Percentiles rank a stretch among this genome's conserved stretches.
These are phyloP conservation scores for Lithophane leautieri DNA, from an alignment of 2,888 invertebrate genomes.

Conservation along the genomic window DNA sequence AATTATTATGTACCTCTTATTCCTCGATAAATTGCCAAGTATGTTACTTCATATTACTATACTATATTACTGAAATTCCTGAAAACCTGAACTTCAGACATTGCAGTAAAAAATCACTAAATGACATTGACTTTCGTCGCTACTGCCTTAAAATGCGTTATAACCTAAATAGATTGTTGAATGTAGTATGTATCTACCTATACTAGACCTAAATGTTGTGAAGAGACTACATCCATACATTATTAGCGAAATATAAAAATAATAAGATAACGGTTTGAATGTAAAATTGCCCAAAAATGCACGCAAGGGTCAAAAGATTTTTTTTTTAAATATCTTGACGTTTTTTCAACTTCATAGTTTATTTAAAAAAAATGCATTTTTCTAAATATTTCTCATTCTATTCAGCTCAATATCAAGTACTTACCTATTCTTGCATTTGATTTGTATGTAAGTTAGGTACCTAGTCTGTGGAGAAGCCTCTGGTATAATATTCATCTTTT, in stretches of 20 bases:
- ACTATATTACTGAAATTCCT: not conserved
- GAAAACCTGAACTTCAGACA: not conserved
- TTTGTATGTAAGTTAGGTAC: too few species aligned
- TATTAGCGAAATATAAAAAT: constrained; percentile 7
- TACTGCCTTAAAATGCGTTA: constrained; percentile 62
- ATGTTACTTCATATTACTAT: not conserved
- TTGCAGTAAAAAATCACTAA: not conserved
- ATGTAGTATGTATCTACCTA: constrained; percentile 3
- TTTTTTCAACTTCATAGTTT: not conserved
- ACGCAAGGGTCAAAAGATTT: not conserved
- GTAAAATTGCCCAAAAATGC: not conserved
- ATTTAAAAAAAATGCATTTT: not conserved
- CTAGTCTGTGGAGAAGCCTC: too few species aligned
- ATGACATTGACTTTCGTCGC: constrained; percentile 47
- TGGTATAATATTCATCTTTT: not conserved
- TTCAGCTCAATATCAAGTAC: not conserved
- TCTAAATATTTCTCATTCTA: not conserved
- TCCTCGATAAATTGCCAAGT: constrained; percentile 11
- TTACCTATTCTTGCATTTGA: not conserved
- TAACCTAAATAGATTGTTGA: constrained; percentile 13
- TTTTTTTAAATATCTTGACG: not conserved
- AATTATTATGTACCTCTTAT: constrained; percentile 1
- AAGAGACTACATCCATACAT: constrained; percentile 33
- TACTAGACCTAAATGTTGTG: constrained; percentile 30
- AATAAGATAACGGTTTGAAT: not conserved